Evolutionary conservation across 2,888 invertebrate species (phyloP).

Genomic region (Caenorhabditis auriculariae): DNA sequence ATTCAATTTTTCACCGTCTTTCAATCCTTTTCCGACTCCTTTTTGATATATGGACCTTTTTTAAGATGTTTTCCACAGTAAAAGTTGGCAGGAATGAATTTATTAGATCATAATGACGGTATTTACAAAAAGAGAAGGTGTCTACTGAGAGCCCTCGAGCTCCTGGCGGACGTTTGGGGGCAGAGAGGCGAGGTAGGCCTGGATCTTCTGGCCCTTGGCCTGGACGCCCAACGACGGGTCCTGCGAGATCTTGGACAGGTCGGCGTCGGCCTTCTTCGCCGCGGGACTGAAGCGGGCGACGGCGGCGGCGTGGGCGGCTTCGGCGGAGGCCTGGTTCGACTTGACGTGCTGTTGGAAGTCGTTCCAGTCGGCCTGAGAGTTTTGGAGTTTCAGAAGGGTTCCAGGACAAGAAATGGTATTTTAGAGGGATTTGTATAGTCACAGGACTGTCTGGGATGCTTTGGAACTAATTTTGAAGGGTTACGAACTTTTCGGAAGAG

Average conservation of each 20-base stretch:
- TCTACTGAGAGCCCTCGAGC: conserved; percentile 50
- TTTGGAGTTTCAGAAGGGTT: no score
- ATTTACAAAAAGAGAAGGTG: no score
- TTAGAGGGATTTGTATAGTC: no score
- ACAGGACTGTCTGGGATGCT: no score
- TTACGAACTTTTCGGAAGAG: background rate
- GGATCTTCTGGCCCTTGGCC: conserved; percentile 53
- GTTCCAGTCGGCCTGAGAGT: conserved; percentile 48
- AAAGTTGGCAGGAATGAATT: no score
- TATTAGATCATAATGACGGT: no score
- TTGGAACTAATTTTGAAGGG: background rate
- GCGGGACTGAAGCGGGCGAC: conserved; percentile 51
- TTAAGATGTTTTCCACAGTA: no score
- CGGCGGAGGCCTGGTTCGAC: conserved; percentile 41
- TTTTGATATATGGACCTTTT: no score
- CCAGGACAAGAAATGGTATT: no score
- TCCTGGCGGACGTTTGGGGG: conserved; percentile 49
- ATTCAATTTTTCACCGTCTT: no score
- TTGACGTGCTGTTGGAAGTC: conserved; percentile 50
- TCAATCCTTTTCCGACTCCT: no score
- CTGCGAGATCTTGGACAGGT: conserved; percentile 52
- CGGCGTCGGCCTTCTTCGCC: conserved; percentile 47
- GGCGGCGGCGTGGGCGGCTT: conserved; percentile 51
- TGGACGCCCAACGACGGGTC: conserved; percentile 43
- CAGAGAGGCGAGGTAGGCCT: conserved; percentile 42